These are phyloP conservation scores for Tenthredo distinguenda DNA, from an alignment of 2,888 invertebrate genomes.

Conservation along the genomic window DNA sequence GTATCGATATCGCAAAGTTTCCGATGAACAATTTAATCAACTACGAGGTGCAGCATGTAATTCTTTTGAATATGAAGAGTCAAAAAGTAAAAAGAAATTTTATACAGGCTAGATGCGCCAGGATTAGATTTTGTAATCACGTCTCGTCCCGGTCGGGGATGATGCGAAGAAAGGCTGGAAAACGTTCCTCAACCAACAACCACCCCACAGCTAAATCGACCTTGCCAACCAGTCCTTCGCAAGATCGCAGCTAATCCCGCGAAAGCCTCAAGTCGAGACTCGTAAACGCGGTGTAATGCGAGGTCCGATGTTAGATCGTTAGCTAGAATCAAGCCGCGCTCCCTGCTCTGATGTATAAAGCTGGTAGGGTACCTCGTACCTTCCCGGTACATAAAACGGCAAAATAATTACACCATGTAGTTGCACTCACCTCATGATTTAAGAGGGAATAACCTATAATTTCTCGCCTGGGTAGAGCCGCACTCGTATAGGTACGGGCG, in stretches of 20 bases:
- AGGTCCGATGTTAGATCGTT: conserved; percentile 42
- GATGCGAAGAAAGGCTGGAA: neutral
- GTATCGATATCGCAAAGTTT: conserved; percentile 30
- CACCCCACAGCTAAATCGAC: conserved; percentile 15
- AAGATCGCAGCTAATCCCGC: conserved; percentile 28
- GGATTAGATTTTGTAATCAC: conserved; percentile 29
- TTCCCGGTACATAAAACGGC: conserved; percentile 61
- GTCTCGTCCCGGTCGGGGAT: neutral
- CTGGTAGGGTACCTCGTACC: neutral
- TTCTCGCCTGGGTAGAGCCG: conserved; percentile 60
- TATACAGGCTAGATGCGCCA: neutral
- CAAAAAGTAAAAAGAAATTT: neutral
- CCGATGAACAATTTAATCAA: conserved; percentile 49
- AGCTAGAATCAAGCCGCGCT: conserved; percentile 34
- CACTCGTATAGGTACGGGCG: conserved; percentile 38
- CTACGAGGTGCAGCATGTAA: conserved; percentile 1
- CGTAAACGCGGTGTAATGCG: conserved; percentile 40
- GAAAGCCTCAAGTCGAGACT: conserved; percentile 28
- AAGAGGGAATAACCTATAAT: conserved; percentile 67
- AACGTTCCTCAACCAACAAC: conserved; percentile 11
- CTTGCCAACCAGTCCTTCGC: conserved; percentile 13
- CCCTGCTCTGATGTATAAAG: conserved; percentile 26
- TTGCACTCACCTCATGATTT: conserved; percentile 66
- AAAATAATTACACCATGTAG: conserved; percentile 67
- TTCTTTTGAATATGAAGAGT: neutral